Conservation (phyloP, 2,113 vertebrate genomes). For the Cyprinodon brontotheroides region DNA sequence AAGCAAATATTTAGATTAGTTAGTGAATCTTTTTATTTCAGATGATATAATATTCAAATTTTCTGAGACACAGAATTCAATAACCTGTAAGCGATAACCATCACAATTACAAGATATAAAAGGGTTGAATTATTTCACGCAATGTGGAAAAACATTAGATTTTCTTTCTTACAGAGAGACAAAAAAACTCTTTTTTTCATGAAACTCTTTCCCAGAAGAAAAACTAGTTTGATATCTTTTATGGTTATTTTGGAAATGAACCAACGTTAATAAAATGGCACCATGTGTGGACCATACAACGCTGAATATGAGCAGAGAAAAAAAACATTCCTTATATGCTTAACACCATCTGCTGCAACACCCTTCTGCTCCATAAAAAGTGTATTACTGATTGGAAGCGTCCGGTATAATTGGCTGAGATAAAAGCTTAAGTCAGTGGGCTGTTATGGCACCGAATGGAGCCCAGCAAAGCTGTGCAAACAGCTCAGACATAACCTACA, state of each 20-base stretch:
- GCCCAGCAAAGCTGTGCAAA: conserved; percentile 68
- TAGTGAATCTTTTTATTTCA: no score
- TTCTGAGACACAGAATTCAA: no score
- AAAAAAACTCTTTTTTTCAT: no score
- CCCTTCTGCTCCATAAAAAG: conserved; percentile 50
- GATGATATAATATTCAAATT: no score
- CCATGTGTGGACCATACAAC: background rate
- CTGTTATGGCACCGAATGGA: conserved; percentile 59
- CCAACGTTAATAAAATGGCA: background rate
- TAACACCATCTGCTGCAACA: conserved; percentile 18
- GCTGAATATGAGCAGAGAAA: background rate
- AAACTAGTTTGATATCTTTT: background rate
- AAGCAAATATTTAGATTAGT: no score
- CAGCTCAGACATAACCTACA: conserved; percentile 69
- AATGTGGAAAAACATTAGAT: no score
- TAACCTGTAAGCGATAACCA: no score
- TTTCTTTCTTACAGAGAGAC: no score
- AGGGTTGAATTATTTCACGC: no score
- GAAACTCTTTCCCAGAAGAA: background rate
- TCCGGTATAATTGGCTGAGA: conserved; percentile 71
- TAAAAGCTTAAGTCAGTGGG: conserved; percentile 63
- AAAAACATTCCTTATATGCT: conserved; percentile 1
- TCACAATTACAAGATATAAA: no score
- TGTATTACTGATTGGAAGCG: conserved; percentile 59
- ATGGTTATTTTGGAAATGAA: background rate